Percentiles rank a stretch among this genome's conserved stretches.
Evolutionary conservation across 1,140 invertebrate species (phyloP).

Genomic region (Pseudomyrmex flavicornis): DNA sequence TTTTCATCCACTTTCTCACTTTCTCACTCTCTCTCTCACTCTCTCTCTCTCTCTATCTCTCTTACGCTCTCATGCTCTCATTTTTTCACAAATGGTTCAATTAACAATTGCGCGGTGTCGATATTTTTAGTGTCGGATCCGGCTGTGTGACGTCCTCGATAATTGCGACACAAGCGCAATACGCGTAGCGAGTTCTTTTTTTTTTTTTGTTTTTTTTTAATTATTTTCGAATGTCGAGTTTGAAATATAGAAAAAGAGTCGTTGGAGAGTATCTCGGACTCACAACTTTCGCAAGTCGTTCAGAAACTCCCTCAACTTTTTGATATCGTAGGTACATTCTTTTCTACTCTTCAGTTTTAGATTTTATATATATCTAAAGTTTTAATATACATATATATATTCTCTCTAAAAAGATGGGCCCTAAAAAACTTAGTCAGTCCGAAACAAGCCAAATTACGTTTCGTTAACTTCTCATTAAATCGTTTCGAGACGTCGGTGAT

Average conservation of each 20-base stretch:
- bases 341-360: not conserved
- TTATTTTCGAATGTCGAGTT: too few relatives aligned
- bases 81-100: slow-evolving; percentile 20
- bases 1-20: slow-evolving; percentile 4
- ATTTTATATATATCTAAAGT: not conserved
- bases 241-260: not conserved
- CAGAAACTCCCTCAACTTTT: not conserved
- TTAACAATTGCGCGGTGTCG: slow-evolving; percentile 28
- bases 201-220: too few relatives aligned
- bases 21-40: slow-evolving; percentile 1
- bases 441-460: slow-evolving; percentile 1
- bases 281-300: slow-evolving; percentile 25
- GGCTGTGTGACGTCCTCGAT: slow-evolving; percentile 32
- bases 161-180: slow-evolving; percentile 15
- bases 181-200: slow-evolving; percentile 37
- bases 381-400: not conserved
- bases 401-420: not conserved
- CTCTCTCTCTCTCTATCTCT: not conserved
- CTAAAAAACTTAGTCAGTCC: not conserved
- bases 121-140: slow-evolving; percentile 12
- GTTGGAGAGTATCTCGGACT: slow-evolving; percentile 18
- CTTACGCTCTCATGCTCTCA: not conserved
- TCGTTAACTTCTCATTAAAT: slow-evolving; percentile 18
- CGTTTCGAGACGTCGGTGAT: not conserved
- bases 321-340: not conserved